These are phyloP conservation scores for Acleris emargana DNA, from an alignment of 2,888 invertebrate species.

Conservation along the genomic window DNA sequence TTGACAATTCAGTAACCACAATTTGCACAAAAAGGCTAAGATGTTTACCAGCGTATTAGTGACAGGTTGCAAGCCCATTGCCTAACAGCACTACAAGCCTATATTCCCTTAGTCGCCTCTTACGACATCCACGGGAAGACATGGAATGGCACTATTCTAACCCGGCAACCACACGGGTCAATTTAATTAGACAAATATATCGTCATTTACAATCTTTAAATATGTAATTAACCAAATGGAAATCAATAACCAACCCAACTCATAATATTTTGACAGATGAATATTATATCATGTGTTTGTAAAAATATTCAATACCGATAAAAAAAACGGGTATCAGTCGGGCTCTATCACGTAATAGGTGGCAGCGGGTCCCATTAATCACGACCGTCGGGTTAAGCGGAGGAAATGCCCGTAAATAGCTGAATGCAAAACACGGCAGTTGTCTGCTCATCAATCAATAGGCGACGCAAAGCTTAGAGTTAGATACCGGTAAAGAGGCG, in stretches of 20 bases:
- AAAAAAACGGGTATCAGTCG: conserved; percentile 21
- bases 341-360: conserved; percentile 39
- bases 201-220: no score
- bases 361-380: conserved; percentile 68
- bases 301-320: conserved; percentile 16
- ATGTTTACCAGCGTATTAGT: no score
- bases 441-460: conserved; percentile 81
- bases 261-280: conserved; percentile 6
- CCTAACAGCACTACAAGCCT: no score
- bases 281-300: background rate
- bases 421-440: conserved; percentile 81
- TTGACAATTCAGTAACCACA: no score
- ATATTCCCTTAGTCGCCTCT: no score
- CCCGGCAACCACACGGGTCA: no score
- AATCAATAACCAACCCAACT: background rate
- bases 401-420: conserved; percentile 83
- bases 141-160: no score
- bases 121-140: no score
- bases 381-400: conserved; percentile 78
- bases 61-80: no score
- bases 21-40: no score
- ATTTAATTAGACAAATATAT: no score
- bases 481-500: conserved; percentile 34
- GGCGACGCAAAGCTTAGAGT: conserved; percentile 39
- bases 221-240: background rate